Evolutionary conservation across 1,140 invertebrate species (phyloP), one percentile per base, ranked within the genome.

Genomic region (Ruditapes philippinarum): DNA sequence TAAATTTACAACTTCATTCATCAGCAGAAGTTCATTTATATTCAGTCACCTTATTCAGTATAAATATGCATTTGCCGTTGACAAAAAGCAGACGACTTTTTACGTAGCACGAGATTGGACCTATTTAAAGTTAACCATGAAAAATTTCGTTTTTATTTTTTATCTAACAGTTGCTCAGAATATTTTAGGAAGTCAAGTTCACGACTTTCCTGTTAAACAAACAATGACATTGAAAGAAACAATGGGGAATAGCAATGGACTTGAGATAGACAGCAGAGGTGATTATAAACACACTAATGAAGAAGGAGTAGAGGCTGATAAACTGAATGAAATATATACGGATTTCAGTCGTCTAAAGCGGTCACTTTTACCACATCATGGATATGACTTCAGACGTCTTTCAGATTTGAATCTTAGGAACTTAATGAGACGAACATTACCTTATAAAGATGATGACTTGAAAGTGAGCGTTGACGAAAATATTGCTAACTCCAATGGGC

Each of bases 381-480:
- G 31, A 17, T 80, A 60, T 62, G 42, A 4, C 36, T 60, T 4
- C n/a, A 0, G 51, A 28, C 7, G 0, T 57, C 0, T 9, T 3
- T 19, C 5, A n/a, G 36, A 9, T 60, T 22, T 17, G 28, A 78
- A 45, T 49, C 14, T 40, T 0, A 22, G 5, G 17, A 40, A 78
- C 12, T 5, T 11, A 11, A 11, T 60, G 5, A 65, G 40, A 31
- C 38, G 40, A n/a, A 38, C 36, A 14, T 11, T 25, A 2, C 42
- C 79, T 0, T 57, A 65, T 25, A 65, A 62, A 36, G 79, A 60
- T 40, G 68, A 68, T 22, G 80, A 62, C 9, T 68, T 62, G 38
- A 60, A 62, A 31, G 28, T 83, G 31, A 40, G 9, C 3, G 60
- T 38, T 25, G 38, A 14, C 31, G 36, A 62, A 68, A 68, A 49